Conservation (phyloP, 2,888 invertebrate species). For the Mimas tiliae region DNA sequence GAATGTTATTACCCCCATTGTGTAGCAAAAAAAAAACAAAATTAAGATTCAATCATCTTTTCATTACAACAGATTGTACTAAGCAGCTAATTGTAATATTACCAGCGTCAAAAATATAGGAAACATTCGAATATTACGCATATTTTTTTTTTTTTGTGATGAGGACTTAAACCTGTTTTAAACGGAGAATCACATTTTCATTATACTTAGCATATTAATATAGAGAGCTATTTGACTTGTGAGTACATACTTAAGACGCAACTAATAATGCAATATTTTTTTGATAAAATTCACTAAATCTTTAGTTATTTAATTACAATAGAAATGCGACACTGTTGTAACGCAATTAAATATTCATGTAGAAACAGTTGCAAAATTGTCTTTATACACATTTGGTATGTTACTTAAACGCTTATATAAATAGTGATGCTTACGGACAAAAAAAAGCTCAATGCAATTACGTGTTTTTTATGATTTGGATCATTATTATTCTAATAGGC, state of each 20-base stretch:
- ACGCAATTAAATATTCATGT: neutral
- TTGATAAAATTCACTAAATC: neutral
- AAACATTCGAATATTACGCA: no score
- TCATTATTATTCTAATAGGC: neutral
- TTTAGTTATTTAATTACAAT: neutral
- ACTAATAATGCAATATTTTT: neutral
- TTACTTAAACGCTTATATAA: neutral
- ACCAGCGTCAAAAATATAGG: no score
- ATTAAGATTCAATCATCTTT: no score
- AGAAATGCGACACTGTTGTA: neutral
- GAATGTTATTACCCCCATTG: no score
- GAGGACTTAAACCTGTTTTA: no score
- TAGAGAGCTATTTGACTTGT: slow-evolving; percentile 14
- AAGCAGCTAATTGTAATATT: no score
- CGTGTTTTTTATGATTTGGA: neutral
- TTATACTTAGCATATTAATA: neutral
- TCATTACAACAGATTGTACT: no score
- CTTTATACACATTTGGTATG: neutral
- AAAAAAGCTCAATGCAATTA: neutral
- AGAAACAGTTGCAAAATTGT: neutral
- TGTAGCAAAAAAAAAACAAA: no score
- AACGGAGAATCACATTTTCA: neutral
- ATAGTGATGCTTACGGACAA: neutral
- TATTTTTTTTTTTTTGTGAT: no score
- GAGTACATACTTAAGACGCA: neutral